A percentile compares a stretch with the other conserved stretches of the same genome.
These are phyloP conservation scores for Spheniscus humboldti DNA, from an alignment of 2,797 vertebrate genomes.

Conservation along the genomic window DNA sequence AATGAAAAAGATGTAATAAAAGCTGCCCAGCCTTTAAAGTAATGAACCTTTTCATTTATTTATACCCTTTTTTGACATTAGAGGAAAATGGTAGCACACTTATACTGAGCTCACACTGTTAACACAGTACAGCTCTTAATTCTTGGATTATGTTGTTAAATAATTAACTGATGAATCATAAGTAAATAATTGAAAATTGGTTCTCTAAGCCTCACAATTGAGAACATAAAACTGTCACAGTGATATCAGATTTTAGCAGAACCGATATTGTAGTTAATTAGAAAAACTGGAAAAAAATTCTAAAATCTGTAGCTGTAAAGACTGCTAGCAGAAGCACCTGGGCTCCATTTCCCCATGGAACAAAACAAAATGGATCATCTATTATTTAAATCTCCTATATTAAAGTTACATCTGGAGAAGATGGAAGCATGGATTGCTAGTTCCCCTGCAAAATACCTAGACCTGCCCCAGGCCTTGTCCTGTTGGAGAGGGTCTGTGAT, in stretches of 20 bases:
- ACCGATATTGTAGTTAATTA: not conserved
- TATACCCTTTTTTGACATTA: not conserved
- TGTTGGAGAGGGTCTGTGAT: accelerated
- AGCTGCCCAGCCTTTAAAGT: not conserved
- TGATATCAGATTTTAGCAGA: not conserved
- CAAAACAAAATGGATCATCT: not conserved
- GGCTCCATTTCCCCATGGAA: not conserved
- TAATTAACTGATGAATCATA: slow-evolving; percentile 20
- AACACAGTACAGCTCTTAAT: not conserved
- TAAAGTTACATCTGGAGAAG: not conserved
- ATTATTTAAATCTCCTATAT: not conserved
- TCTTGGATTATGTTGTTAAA: not conserved
- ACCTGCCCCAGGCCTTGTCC: too few relatives aligned
- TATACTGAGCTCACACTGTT: not conserved
- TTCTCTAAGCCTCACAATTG: not conserved
- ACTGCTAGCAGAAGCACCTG: not conserved
- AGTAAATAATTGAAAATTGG: slow-evolving; percentile 25
- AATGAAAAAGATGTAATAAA: not conserved
- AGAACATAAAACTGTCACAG: not conserved
- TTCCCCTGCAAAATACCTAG: not conserved
- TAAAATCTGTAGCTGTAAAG: not conserved
- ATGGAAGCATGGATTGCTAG: not conserved
- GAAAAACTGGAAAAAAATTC: not conserved
- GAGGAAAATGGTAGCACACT: not conserved
- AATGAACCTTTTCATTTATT: slow-evolving; percentile 15